These are phyloP conservation scores for Poecile atricapillus DNA, from an alignment of 2,113 vertebrate species.

Conservation along the genomic window DNA sequence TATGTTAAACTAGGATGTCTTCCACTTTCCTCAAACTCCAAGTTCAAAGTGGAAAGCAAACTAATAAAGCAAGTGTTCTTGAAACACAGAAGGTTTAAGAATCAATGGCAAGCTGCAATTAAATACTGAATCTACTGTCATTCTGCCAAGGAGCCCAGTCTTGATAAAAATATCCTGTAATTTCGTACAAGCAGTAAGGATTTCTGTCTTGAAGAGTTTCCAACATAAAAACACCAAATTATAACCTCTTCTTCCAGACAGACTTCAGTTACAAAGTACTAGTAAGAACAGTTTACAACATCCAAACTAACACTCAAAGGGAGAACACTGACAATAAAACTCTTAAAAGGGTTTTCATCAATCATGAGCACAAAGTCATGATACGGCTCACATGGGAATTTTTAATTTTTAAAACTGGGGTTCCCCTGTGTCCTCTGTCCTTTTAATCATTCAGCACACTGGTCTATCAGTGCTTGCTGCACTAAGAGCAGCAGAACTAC, in stretches of 20 bases:
- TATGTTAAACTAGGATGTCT: background rate
- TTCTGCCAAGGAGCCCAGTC: background rate
- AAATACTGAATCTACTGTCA: background rate
- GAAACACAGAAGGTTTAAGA: background rate
- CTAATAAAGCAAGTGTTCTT: background rate
- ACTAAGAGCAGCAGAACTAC: background rate
- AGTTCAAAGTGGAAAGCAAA: background rate
- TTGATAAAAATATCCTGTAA: background rate
- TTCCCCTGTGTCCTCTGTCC: background rate
- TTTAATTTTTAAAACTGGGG: background rate
- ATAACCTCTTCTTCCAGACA: background rate
- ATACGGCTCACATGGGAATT: background rate
- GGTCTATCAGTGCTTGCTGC: background rate
- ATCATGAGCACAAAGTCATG: background rate
- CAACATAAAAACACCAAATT: background rate
- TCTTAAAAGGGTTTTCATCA: background rate
- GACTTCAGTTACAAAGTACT: background rate
- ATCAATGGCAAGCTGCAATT: background rate
- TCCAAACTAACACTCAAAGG: background rate
- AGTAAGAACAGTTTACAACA: background rate
- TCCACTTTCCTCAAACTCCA: background rate
- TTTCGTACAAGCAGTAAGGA: background rate
- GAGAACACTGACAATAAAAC: background rate
- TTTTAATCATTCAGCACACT: background rate
- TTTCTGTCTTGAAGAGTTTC: background rate